Base-by-base conservation (phyloP, 2,888 invertebrate genomes). In the Polymixis lichenea region DNA sequence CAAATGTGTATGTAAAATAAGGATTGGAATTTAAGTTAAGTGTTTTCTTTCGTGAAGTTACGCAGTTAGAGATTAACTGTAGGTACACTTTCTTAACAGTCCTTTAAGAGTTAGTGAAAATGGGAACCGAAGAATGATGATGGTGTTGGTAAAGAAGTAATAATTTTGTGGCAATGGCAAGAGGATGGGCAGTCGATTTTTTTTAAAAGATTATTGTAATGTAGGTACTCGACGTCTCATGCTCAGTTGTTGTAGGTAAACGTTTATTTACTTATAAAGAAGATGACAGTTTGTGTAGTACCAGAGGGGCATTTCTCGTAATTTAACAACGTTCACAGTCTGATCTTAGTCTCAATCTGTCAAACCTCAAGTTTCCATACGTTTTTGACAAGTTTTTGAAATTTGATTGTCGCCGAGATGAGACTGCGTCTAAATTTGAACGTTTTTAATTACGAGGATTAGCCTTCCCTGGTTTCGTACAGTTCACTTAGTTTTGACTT, bases 11-110 rank as follows among this genome's bases (percentile, higher is more conserved):
- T 65, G 78, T 56, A 56, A 62, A 60, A 17, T 9, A 17, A 65
- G n/a, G n/a, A 38, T 46, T 60, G 77, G 82, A 69, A 80, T 82
- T 65, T 51, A 22, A 19, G 49, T 46, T 19, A 19, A 49, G n/a
- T 28, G 9, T 61, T 13, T 62, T 13, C 38, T 56, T 78, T 13
- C 13, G 15, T 62, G 51, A 15, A 51, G 15, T n/a, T 61, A 32
- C 17, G n/a, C 53, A 53, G 15, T 43, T 46, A 28, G 28, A n/a
- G 38, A 46, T 32, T 19, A 25, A 56, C 15, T 46, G 17, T 46
- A 22, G 7, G 22, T 15, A 7, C 11, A 19, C 8, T 17, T 8
- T 72, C 32, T 69, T 8, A 19, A 32, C 11, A 22, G 2, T 43
- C 8, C 22, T 28, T 7, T 56, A 46, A 46, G 22, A 28, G 7